Evolutionary conservation across 2,888 invertebrate species (phyloP).

Genomic region (Thecocarcelia acutangulata): DNA sequence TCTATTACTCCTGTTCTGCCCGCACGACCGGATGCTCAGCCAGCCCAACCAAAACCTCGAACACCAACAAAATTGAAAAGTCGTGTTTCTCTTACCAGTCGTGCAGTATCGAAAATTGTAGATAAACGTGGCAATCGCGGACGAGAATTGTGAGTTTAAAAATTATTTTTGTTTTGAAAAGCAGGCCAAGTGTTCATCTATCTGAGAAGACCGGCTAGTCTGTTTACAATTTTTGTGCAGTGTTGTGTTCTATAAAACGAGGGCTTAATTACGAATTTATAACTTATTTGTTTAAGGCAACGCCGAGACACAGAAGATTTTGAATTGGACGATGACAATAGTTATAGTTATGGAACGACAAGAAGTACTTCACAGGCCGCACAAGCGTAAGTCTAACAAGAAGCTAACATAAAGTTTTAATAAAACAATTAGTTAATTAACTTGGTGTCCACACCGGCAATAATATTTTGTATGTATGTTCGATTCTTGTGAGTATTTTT

Average conservation of each 20-base stretch:
- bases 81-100: conserved; percentile 76
- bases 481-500: too few relatives aligned
- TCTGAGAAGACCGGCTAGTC: too few relatives aligned
- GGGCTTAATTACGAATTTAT: not conserved
- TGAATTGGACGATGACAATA: conserved; percentile 77
- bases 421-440: too few relatives aligned
- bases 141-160: conserved; percentile 74
- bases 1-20: conserved; percentile 76
- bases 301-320: conserved; percentile 77
- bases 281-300: conserved; percentile 71
- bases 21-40: conserved; percentile 75
- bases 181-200: too few relatives aligned
- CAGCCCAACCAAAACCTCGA: conserved; percentile 76
- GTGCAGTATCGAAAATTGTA: conserved; percentile 77
- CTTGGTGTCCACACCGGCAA: too few relatives aligned
- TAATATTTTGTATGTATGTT: too few relatives aligned
- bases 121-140: conserved; percentile 71
- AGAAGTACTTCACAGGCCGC: conserved; percentile 74
- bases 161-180: not conserved
- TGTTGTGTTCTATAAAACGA: too few relatives aligned
- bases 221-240: too few relatives aligned
- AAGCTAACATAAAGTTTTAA: too few relatives aligned
- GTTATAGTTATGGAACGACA: conserved; percentile 77
- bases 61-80: conserved; percentile 77
- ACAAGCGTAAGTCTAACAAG: conserved; percentile 75